Evolutionary conservation across 2,113 vertebrate species (phyloP).

Genomic region (Centropus unirufus): DNA sequence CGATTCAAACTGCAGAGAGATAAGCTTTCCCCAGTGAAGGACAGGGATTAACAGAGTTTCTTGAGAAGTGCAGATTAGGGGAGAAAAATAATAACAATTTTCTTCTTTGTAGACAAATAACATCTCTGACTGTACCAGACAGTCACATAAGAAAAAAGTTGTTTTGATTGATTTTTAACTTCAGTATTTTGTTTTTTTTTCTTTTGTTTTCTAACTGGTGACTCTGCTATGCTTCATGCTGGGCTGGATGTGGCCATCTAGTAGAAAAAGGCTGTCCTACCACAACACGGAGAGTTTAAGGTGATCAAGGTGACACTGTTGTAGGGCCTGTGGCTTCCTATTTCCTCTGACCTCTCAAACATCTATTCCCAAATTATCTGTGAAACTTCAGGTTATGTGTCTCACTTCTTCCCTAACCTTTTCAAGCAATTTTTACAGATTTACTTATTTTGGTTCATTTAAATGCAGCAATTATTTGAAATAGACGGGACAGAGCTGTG

Average conservation of each 20-base stretch:
- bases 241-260: accelerated
- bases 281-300: neutral
- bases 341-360: neutral
- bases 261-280: neutral
- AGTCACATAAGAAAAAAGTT: neutral
- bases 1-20: accelerated
- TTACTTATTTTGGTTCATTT: neutral
- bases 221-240: neutral
- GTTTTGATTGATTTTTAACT: neutral
- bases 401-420: neutral
- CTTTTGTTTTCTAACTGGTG: neutral
- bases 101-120: neutral
- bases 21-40: neutral
- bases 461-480: neutral
- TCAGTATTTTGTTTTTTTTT: neutral
- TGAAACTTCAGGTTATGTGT: neutral
- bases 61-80: neutral
- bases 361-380: accelerated
- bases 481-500: accelerated
- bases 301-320: accelerated
- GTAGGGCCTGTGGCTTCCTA: neutral
- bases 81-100: neutral
- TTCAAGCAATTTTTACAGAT: neutral
- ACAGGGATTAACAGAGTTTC: neutral
- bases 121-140: neutral